Conservation (phyloP, 2,888 invertebrate species). For the Anoncus sp. region DNA sequence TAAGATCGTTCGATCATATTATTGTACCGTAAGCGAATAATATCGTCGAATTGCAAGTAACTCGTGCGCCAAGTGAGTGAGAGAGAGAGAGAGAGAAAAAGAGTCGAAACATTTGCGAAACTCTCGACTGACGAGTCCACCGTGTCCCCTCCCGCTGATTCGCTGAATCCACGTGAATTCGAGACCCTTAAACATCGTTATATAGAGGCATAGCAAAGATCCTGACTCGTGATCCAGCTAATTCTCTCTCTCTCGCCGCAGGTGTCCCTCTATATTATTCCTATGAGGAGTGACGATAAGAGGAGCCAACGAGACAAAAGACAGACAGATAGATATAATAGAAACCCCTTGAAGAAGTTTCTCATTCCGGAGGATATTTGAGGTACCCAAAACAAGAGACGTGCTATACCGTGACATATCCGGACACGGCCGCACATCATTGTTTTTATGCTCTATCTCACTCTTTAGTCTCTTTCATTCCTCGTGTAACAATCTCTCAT, state of each 20-base stretch:
- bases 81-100: not conserved
- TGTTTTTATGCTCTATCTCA: constrained; percentile 36
- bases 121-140: not conserved
- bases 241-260: constrained; percentile 11
- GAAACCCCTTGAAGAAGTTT: constrained; percentile 34
- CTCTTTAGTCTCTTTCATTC: too few species aligned
- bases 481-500: not conserved
- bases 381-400: constrained; percentile 4
- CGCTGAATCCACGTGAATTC: constrained; percentile 42
- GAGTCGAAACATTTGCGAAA: constrained; percentile 5
- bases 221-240: constrained; percentile 30
- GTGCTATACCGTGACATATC: constrained; percentile 44
- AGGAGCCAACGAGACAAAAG: constrained; percentile 44
- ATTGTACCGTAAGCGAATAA: constrained; percentile 32
- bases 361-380: not conserved
- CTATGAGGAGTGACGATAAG: constrained; percentile 56
- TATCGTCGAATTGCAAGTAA: constrained; percentile 43
- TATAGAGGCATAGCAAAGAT: constrained; percentile 21
- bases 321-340: not conserved
- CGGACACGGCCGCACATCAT: constrained; percentile 55
- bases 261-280: constrained; percentile 54
- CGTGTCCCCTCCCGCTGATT: constrained; percentile 21
- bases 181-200: constrained; percentile 37
- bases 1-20: constrained; percentile 5
- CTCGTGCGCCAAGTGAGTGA: constrained; percentile 1